Percentiles rank a stretch among this genome's conserved stretches.
Conservation (phyloP, 2,113 vertebrate genomes). For the Ginglymostoma cirratum region DNA sequence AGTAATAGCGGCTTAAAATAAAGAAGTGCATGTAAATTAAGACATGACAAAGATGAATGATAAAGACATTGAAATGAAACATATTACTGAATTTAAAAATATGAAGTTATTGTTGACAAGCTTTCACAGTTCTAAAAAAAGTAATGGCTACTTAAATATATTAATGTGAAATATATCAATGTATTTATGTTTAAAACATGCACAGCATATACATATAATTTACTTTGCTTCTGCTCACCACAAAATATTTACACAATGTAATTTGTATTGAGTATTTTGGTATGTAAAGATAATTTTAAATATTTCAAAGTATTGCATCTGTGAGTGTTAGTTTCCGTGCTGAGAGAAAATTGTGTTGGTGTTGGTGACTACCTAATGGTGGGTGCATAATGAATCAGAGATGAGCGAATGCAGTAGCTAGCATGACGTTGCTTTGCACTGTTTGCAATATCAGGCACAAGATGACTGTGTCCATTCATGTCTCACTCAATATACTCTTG, state of each 20-base stretch:
- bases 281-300: neutral
- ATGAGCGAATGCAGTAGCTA: neutral
- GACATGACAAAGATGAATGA: neutral
- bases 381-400: neutral
- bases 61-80: neutral
- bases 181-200: neutral
- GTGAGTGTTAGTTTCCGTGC: neutral
- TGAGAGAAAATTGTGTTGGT: neutral
- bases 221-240: no score
- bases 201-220: neutral
- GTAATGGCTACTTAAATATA: neutral
- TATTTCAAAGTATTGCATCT: neutral
- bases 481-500: neutral
- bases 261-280: conserved; percentile 20
- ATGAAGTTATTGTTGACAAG: neutral
- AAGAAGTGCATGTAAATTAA: neutral
- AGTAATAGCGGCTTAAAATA: neutral
- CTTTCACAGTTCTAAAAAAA: neutral
- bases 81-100: neutral
- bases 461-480: neutral
- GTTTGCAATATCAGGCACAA: neutral
- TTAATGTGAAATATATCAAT: neutral
- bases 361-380: neutral
- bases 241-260: neutral
- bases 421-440: neutral